These are phyloP conservation scores for Apteryx owenii DNA, from an alignment of 2,113 vertebrate genomes.

Conservation along the genomic window DNA sequence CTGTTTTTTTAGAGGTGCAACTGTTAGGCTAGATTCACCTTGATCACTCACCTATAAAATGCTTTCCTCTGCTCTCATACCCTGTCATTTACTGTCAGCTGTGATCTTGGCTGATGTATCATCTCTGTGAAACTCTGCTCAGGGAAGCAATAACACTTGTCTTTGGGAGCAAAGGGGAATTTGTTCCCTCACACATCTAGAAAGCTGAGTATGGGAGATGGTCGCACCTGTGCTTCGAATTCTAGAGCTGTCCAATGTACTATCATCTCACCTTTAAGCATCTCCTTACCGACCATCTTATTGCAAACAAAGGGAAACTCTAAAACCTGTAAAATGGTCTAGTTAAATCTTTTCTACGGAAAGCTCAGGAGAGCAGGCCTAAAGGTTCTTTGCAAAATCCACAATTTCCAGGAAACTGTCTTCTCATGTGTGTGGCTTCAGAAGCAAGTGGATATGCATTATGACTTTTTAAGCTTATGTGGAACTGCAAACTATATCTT, in stretches of 20 bases:
- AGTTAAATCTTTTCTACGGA: background rate
- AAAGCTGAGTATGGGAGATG: rapidly evolving
- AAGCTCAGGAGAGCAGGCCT: background rate
- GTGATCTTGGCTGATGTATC: background rate
- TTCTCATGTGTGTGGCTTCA: background rate
- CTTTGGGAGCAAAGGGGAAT: background rate
- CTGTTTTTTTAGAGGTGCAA: rapidly evolving
- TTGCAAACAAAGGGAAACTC: background rate
- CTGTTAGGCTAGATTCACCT: background rate
- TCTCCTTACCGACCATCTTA: rapidly evolving
- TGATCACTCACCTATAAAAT: background rate
- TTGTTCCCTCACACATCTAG: rapidly evolving
- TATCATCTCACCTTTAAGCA: rapidly evolving
- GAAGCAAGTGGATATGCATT: background rate
- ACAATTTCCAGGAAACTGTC: background rate
- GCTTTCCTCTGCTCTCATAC: background rate
- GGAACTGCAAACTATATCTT: background rate
- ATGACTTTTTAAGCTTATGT: background rate
- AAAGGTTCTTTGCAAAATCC: background rate
- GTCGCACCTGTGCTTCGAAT: rapidly evolving
- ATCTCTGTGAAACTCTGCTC: background rate
- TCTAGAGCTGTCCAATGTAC: background rate
- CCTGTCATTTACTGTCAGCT: background rate
- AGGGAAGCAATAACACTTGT: background rate
- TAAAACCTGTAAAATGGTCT: background rate